A percentile compares a stretch with the other conserved stretches of the same genome.
Conservation (phyloP, 1,140 invertebrate genomes). For the Atta cephalotes region DNA sequence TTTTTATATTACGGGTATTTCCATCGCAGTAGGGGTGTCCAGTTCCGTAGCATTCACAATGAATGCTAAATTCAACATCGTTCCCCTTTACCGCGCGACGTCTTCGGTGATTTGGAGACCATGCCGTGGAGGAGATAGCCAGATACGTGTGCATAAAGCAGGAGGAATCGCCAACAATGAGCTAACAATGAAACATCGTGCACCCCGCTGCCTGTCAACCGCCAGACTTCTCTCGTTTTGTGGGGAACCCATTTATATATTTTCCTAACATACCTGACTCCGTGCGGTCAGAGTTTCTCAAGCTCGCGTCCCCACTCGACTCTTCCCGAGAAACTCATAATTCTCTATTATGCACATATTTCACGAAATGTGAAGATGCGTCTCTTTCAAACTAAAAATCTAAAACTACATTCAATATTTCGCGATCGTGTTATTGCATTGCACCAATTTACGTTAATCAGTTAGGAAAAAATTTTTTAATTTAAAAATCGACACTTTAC, state of each 20-base stretch:
- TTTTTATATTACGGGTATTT: slow-evolving; percentile 59
- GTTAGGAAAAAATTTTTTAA: background rate
- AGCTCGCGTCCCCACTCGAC: slow-evolving; percentile 41
- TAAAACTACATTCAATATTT: background rate
- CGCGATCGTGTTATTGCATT: background rate
- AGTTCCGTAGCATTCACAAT: slow-evolving; percentile 65
- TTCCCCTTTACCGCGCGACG: slow-evolving; percentile 30
- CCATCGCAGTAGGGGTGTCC: slow-evolving; percentile 70
- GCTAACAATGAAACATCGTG: slow-evolving; percentile 74
- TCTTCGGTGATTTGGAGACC: slow-evolving; percentile 31
- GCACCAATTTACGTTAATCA: background rate
- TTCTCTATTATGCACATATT: slow-evolving; percentile 34
- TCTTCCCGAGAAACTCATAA: slow-evolving; percentile 62
- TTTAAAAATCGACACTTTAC: background rate
- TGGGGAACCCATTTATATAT: slow-evolving; percentile 77
- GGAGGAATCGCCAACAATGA: slow-evolving; percentile 80
- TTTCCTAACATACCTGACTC: slow-evolving; percentile 76
- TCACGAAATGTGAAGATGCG: slow-evolving; percentile 21
- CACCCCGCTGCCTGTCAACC: slow-evolving; percentile 72
- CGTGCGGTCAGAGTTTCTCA: slow-evolving; percentile 73
- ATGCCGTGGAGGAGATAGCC: slow-evolving; percentile 56
- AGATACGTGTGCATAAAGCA: slow-evolving; percentile 67
- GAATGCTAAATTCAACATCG: slow-evolving; percentile 72
- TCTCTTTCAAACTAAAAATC: background rate
- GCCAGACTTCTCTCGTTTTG: slow-evolving; percentile 71